Base-by-base conservation (phyloP, 1,140 invertebrate genomes). In the Magallana angulata region DNA sequence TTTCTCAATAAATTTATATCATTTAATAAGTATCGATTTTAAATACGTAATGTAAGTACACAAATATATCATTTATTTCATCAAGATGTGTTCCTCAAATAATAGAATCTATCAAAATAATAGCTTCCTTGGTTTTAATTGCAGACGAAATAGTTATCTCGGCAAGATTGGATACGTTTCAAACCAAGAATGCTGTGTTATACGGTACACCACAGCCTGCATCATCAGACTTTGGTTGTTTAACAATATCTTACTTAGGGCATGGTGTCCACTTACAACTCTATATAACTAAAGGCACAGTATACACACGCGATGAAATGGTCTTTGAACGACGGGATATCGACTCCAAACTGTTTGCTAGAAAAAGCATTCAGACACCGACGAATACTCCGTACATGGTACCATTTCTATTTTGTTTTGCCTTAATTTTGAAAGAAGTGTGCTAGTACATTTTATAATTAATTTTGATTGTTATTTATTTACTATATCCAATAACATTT, bases 221-320 rank as follows among this genome's bases (percentile, higher is more conserved):
- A 7, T 76, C 68, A 8, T 30, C 68, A 4, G 68, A 76, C 11
- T 76, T 76, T 76, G 68, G 68, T 18, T 76, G 68, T 76, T 7
- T 76, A 76, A 76, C 68, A 76, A 76, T 76, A 30, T 30, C 68
- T 11, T 76, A 76, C 36, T 76, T 30, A 30, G 68, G 68, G 14
- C 24, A 76, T 14, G 36, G 36, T 76, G 68, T 76, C 68, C 24
- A 76, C 36, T 76, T 76, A 48, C 11, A 76, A 8, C 24, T 76
- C 8, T 76, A 12, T 30, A 30, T 76, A 76, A 11, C 68, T 12
- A 24, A 76, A 30, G 68, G 68, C 24, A 76, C 68, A 24, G 3
- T 76, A 12, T 30, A 30, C 9, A 76, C 18, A 11, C 12, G 8
- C 11, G 68, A 76, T 14, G 2, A 12, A 30, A 30, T 30, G 9